phyloP scores from a whole-genome alignment of 2,113 vertebrate species.

The Notarius lentiginosus region DNA sequence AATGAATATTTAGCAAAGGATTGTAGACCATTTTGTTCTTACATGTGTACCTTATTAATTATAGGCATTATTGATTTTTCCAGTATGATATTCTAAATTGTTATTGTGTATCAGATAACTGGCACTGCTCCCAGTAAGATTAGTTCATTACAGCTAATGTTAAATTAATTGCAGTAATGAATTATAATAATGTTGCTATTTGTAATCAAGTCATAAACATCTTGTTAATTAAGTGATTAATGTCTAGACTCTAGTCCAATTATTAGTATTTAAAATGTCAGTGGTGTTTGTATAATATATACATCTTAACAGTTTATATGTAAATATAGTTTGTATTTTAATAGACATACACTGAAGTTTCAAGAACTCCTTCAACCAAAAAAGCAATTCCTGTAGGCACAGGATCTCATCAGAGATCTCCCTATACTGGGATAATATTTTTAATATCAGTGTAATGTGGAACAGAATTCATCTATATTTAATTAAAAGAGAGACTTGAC shows the following conservation, averaged over 20 bases:
- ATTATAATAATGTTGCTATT: not conserved
- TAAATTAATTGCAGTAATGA: not conserved
- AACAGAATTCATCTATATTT: constrained; percentile 3
- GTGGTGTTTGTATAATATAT: not conserved
- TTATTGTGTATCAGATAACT: not conserved
- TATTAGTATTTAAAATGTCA: not conserved
- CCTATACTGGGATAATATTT: not conserved
- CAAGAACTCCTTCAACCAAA: not conserved
- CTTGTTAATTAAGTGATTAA: not conserved
- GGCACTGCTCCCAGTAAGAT: not conserved
- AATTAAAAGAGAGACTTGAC: constrained; percentile 11
- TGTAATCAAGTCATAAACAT: not conserved
- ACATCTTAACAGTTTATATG: not conserved
- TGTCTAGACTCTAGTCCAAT: not conserved
- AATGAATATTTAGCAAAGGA: not conserved
- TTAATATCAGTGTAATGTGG: constrained; percentile 2
- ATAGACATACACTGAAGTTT: not conserved
- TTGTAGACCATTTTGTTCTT: not conserved
- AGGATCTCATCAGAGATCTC: not conserved
- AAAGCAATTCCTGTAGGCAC: not conserved
- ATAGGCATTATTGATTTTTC: not conserved
- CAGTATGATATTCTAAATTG: not conserved
- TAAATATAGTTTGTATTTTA: not conserved
- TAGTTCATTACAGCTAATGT: not conserved
- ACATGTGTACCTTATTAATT: not conserved